A percentile compares a stretch with the other conserved stretches of the same genome.
Conservation (phyloP, 2,888 invertebrate genomes). For the Dolichopus griseipennis region DNA sequence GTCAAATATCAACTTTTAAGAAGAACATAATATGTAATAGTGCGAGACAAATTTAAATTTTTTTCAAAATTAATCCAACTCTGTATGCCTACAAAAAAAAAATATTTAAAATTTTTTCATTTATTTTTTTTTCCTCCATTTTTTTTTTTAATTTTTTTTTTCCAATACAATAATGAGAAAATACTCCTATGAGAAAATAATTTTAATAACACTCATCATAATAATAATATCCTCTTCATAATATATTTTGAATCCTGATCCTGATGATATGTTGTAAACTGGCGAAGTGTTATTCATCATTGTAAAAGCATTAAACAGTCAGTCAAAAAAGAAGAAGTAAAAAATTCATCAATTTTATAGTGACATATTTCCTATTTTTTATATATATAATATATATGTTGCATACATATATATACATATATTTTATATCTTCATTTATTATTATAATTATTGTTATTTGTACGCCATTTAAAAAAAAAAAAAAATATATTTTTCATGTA, state of each 20-base stretch:
- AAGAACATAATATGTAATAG: no score
- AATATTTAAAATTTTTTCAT: no score
- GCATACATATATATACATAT: not conserved
- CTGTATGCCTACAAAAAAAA: no score
- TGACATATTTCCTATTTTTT: not conserved
- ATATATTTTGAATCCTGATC: no score
- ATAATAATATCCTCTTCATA: not conserved
- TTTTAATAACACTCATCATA: not conserved
- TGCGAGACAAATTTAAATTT: no score
- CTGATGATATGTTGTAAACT: no score
- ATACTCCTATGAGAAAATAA: not conserved
- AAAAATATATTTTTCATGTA: not conserved
- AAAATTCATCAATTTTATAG: constrained; percentile 1
- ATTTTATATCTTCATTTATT: not conserved
- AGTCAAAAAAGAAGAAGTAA: not conserved
- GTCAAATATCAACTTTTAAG: no score
- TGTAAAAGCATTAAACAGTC: not conserved
- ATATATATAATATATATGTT: not conserved
- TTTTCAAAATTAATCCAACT: no score
- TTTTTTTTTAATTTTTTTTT: no score
- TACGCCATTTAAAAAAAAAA: not conserved
- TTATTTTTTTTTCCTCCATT: no score
- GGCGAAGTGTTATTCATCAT: not conserved
- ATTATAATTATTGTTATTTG: not conserved
- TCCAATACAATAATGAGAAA: not conserved